Conservation (phyloP, 1,140 invertebrate species). For the Drosophila parvula region DNA sequence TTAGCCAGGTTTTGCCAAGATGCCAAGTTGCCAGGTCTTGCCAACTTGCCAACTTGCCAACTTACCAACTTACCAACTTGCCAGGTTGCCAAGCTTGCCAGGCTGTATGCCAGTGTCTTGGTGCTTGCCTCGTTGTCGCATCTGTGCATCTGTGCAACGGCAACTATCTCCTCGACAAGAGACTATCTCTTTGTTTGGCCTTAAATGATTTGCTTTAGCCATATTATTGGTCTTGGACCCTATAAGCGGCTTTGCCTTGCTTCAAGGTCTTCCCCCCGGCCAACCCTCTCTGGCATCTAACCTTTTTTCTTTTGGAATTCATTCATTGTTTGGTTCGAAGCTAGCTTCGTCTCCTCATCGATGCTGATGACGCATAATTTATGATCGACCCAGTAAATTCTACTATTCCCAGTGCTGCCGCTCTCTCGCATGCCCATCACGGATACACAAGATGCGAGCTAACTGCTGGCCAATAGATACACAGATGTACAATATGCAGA, state of each 20-base stretch:
- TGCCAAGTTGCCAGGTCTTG: slow-evolving; percentile 30
- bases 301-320: slow-evolving; percentile 53
- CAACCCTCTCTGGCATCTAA: slow-evolving; percentile 10
- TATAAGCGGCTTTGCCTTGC: slow-evolving; percentile 17
- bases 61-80: slow-evolving; percentile 14
- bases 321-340: slow-evolving; percentile 52
- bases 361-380: slow-evolving; percentile 64
- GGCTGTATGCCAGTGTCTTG: background rate
- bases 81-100: slow-evolving; percentile 8
- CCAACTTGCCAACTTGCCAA: slow-evolving; percentile 21
- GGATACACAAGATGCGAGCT: slow-evolving; percentile 16
- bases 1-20: slow-evolving; percentile 45
- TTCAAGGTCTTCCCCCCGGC: slow-evolving; percentile 18
- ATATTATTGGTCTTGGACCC: slow-evolving; percentile 23
- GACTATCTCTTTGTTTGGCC: slow-evolving; percentile 55
- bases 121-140: slow-evolving; percentile 14
- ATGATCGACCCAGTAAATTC: slow-evolving; percentile 58
- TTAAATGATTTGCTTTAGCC: slow-evolving; percentile 60
- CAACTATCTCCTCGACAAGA: slow-evolving; percentile 14
- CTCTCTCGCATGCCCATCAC: slow-evolving; percentile 41
- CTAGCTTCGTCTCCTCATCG: background rate
- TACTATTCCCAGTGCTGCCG: slow-evolving; percentile 48
- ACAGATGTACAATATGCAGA: slow-evolving; percentile 48
- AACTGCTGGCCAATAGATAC: slow-evolving; percentile 19
- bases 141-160: slow-evolving; percentile 6